These are phyloP conservation scores for Squalus acanthias DNA, from an alignment of 2,797 vertebrate genomes.

Conservation along the genomic window DNA sequence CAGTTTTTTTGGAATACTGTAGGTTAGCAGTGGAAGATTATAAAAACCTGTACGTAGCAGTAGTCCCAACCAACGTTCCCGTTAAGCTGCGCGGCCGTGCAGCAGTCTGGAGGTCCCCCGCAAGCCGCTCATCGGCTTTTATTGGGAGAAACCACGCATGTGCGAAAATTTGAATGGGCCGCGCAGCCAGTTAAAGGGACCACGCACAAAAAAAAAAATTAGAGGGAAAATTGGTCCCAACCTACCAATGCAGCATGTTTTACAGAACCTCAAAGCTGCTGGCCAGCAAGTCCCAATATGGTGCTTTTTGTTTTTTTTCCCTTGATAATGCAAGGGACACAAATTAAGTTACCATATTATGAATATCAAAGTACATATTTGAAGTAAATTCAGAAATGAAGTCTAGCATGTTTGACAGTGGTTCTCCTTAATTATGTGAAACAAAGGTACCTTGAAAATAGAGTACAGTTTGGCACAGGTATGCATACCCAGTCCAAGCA, in stretches of 20 bases:
- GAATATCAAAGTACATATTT: background rate
- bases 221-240: too few species aligned
- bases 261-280: background rate
- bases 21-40: background rate
- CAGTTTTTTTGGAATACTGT: background rate
- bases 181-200: too few species aligned
- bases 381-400: background rate
- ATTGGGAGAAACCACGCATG: too few species aligned
- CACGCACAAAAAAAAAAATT: too few species aligned
- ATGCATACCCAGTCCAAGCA: background rate
- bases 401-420: background rate
- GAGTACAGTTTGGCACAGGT: background rate
- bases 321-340: background rate
- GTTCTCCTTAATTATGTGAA: background rate
- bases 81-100: too few species aligned
- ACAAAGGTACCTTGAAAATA: background rate
- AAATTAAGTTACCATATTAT: background rate
- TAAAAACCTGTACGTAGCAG: background rate
- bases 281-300: background rate
- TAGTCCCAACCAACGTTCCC: background rate
- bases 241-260: background rate
- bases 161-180: too few species aligned
- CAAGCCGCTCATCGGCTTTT: too few species aligned
- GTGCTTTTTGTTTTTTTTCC: background rate
- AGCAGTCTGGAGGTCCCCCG: too few species aligned